Conservation (phyloP, 2,113 vertebrate species). For the Alethe castanea region DNA sequence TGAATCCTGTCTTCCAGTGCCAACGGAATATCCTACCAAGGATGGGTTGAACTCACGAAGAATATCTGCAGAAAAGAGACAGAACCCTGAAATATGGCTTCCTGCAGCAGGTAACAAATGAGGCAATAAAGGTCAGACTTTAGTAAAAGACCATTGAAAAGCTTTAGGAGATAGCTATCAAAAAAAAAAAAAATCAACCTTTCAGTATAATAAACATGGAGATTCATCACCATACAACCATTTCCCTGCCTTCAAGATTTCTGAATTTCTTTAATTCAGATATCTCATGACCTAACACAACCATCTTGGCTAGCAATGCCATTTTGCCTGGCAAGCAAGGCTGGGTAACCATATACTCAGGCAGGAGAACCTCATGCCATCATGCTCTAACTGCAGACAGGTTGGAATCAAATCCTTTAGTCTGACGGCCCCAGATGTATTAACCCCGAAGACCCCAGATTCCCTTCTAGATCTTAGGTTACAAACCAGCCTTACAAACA, state of each 20-base stretch:
- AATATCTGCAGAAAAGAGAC: slow-evolving; percentile 72
- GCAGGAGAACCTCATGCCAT: background rate
- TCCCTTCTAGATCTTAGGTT: background rate
- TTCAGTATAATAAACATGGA: background rate
- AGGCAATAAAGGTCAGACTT: background rate
- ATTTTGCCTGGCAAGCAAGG: background rate
- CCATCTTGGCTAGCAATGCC: background rate
- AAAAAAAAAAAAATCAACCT: background rate
- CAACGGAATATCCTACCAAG: slow-evolving; percentile 70
- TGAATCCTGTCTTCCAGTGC: slow-evolving; percentile 37
- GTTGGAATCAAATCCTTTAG: background rate
- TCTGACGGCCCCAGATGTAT: background rate
- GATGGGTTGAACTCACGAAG: slow-evolving; percentile 75
- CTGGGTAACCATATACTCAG: background rate
- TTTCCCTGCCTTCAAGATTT: background rate
- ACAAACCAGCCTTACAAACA: background rate
- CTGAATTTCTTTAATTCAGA: background rate
- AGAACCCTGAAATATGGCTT: background rate
- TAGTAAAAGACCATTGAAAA: background rate
- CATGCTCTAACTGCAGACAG: background rate
- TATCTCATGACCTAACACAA: background rate
- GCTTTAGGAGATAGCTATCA: background rate
- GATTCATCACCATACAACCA: background rate
- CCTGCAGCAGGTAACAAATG: background rate
- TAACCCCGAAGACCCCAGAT: background rate